Evolutionary conservation across 2,113 vertebrate species (phyloP), one percentile per base, ranked within the genome.

Genomic region (Balaenoptera acutorostrata): DNA sequence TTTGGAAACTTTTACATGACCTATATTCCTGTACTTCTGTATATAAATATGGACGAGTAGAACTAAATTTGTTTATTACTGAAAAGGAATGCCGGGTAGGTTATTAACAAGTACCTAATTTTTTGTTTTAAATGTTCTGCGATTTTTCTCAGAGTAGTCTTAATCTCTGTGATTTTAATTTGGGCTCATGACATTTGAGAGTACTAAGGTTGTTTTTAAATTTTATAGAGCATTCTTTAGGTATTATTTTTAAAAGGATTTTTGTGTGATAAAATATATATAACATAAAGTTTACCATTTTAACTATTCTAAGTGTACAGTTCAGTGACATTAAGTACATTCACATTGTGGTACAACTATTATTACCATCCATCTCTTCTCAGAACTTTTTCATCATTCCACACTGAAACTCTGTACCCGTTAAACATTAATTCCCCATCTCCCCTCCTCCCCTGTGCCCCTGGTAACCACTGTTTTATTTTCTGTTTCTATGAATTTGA

Each of bases 1-100:
- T 99, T 97, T 99, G 99, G 99, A 99, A 99, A 97, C 98, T 99
- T 94, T 57, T 99, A 92, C 99, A 99, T 21, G 75, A 98, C 92
- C 84, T 99, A 44, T 99, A 99, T 96, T 98, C 99, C 94, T 98
- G 99, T 89, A 97, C 71, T 93, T 99, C 99, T 78, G 64, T 99
- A 96, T 99, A 98, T 98, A 99, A 94, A 98, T 99, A 99, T 0
- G 99, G 99, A 97, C 99, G 99, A 98, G 39, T 99, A 90, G 99
- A 99, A 97, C 98, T 99, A 88, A 99, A 99, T 98, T 39, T 99
- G 96, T 99, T 99, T 96, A 96, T 99, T 41, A 99, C 98, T 83
- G 99, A 99, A 98, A 99, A 91, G 92, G 99, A 99, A 94, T 99
- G 99, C 95, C 97, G 96, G 98, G 99, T 99, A 99, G 68, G 98